phyloP scores from a whole-genome alignment of 2,888 invertebrate species.

The Syrista parreyssii region DNA sequence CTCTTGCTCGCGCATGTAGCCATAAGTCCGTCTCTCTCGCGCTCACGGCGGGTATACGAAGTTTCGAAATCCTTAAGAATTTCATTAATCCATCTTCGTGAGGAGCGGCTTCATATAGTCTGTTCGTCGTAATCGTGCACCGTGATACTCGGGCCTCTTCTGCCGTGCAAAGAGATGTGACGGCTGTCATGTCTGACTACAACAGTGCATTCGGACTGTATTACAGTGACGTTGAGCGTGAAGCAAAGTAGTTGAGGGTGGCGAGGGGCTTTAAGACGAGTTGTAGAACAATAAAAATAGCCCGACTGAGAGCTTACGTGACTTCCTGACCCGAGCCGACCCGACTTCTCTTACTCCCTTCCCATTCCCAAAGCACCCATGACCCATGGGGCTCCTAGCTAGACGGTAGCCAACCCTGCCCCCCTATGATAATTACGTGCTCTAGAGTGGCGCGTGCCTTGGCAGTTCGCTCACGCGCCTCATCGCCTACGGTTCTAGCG shows the following conservation, averaged over 20 bases:
- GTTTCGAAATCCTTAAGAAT: neutral
- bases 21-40: neutral
- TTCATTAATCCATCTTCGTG: neutral
- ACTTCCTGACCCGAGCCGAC: constrained; percentile 52
- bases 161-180: no score
- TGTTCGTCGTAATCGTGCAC: neutral
- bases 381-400: constrained; percentile 3
- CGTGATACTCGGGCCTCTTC: neutral
- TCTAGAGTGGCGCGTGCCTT: constrained; percentile 58
- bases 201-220: neutral
- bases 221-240: constrained; percentile 8
- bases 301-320: constrained; percentile 50
- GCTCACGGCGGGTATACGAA: neutral
- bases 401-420: constrained; percentile 10
- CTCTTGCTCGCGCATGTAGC: neutral
- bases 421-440: constrained; percentile 58
- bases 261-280: constrained; percentile 40
- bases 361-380: constrained; percentile 15
- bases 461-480: constrained; percentile 50
- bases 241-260: constrained; percentile 8
- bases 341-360: constrained; percentile 22
- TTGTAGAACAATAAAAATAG: constrained; percentile 44
- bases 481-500: constrained; percentile 45
- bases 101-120: neutral
- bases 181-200: neutral